A percentile compares a stretch with the other conserved stretches of the same genome.
phyloP scores from a whole-genome alignment of 2,888 invertebrate genomes.

The Blastobasis lacticolella region DNA sequence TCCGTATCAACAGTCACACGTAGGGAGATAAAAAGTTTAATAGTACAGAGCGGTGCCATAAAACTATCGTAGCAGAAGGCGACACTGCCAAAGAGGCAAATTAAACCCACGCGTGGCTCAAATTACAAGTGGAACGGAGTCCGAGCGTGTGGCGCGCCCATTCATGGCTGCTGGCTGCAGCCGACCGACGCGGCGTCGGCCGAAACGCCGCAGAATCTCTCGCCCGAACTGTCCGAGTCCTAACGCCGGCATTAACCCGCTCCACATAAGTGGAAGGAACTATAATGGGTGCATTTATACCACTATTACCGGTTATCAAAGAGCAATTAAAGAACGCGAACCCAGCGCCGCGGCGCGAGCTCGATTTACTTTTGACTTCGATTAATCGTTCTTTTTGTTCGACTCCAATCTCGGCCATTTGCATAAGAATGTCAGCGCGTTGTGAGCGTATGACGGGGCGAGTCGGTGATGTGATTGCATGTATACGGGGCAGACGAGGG shows the following conservation, averaged over 20 bases:
- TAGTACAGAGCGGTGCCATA: slow-evolving; percentile 17
- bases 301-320: slow-evolving; percentile 58
- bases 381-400: slow-evolving; percentile 61
- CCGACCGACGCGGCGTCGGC: slow-evolving; percentile 19
- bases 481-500: slow-evolving; percentile 1
- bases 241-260: slow-evolving; percentile 30
- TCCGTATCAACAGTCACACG: too few species aligned
- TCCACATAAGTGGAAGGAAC: slow-evolving; percentile 44
- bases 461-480: slow-evolving; percentile 11
- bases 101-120: slow-evolving; percentile 43
- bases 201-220: background rate
- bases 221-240: slow-evolving; percentile 15
- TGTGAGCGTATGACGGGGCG: slow-evolving; percentile 24
- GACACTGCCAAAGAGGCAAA: slow-evolving; percentile 36
- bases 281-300: slow-evolving; percentile 55
- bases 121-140: slow-evolving; percentile 29
- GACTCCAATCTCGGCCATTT: slow-evolving; percentile 51
- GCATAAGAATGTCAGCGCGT: slow-evolving; percentile 51
- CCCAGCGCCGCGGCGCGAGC: slow-evolving; percentile 38
- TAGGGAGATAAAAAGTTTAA: too few species aligned
- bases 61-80: slow-evolving; percentile 34
- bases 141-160: slow-evolving; percentile 16
- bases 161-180: slow-evolving; percentile 33
- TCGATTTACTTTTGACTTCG: slow-evolving; percentile 60
- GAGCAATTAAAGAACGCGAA: slow-evolving; percentile 60